Conservation (phyloP, 2,888 invertebrate species). For the Drosophila quinaria region DNA sequence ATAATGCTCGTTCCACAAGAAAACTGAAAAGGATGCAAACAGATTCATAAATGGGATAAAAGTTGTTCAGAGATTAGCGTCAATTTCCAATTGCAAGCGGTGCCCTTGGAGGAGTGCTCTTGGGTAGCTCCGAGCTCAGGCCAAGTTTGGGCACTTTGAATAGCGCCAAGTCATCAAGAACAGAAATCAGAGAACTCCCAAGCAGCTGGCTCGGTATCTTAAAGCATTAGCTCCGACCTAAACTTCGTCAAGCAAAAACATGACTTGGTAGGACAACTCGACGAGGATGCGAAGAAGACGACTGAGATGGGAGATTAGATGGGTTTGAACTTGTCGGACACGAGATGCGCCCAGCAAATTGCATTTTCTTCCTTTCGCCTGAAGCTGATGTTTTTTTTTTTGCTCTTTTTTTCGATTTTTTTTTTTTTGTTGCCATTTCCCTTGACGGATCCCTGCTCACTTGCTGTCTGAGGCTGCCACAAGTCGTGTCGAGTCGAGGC, state of each 20-base stretch:
- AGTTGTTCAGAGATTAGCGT: slow-evolving; percentile 51
- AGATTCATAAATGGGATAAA: slow-evolving; percentile 27
- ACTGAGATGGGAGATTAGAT: neutral
- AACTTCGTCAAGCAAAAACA: slow-evolving; percentile 79
- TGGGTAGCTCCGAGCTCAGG: slow-evolving; percentile 7
- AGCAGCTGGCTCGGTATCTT: slow-evolving; percentile 42
- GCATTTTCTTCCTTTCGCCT: slow-evolving; percentile 57
- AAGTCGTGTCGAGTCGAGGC: neutral
- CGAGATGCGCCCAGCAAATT: slow-evolving; percentile 58
- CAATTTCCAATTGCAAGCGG: slow-evolving; percentile 45
- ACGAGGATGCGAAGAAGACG: neutral
- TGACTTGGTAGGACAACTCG: slow-evolving; percentile 66
- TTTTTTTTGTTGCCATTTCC: slow-evolving; percentile 18
- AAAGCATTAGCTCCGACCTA: slow-evolving; percentile 54
- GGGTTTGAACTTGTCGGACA: slow-evolving; percentile 22
- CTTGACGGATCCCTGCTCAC: slow-evolving; percentile 41
- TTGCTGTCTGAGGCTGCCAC: slow-evolving; percentile 45
- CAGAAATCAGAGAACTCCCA: slow-evolving; percentile 31
- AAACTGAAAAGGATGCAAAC: neutral
- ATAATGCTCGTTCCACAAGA: neutral
- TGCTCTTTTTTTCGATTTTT: neutral
- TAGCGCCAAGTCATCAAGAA: slow-evolving; percentile 44
- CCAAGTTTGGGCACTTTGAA: slow-evolving; percentile 21
- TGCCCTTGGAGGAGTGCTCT: slow-evolving; percentile 8
- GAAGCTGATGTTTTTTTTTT: slow-evolving; percentile 15